These are phyloP conservation scores for Euthynnus affinis DNA, from an alignment of 2,797 vertebrate species.

Conservation along the genomic window DNA sequence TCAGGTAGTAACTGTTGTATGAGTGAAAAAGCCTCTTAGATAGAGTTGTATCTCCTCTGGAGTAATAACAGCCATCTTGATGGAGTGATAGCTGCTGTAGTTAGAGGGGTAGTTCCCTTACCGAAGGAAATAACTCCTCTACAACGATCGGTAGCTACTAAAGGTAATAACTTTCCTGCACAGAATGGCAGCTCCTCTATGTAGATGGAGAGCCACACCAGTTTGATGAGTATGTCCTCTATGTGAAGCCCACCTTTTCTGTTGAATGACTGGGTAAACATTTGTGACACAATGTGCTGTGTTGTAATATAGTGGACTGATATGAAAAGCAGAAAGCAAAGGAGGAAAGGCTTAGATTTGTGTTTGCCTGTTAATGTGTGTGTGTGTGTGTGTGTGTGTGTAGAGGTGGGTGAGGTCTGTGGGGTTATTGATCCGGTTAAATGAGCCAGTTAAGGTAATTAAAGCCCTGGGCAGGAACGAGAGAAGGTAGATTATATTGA, in stretches of 20 bases:
- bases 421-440: constrained; percentile 76
- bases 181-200: constrained; percentile 7
- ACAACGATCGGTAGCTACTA: constrained; percentile 1
- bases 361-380: constrained; percentile 18
- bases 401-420: constrained; percentile 38
- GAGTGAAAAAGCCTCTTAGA: constrained; percentile 14
- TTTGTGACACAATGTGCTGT: not conserved
- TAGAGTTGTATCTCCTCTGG: constrained; percentile 1
- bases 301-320: constrained; percentile 21
- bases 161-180: constrained; percentile 30
- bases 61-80: constrained; percentile 31
- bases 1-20: constrained; percentile 16
- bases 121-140: constrained; percentile 30
- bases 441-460: constrained; percentile 84
- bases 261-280: constrained; percentile 17
- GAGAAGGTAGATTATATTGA: constrained; percentile 77
- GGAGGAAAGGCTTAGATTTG: constrained; percentile 17
- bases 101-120: constrained; percentile 29
- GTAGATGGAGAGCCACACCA: constrained; percentile 7
- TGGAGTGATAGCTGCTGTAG: constrained; percentile 28
- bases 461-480: constrained; percentile 67
- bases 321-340: constrained; percentile 36
- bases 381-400: constrained; percentile 28
- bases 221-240: constrained; percentile 12
- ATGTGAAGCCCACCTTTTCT: constrained; percentile 1